Base-by-base conservation (phyloP, 2,888 invertebrate species). In the Helicoverpa assulta region DNA sequence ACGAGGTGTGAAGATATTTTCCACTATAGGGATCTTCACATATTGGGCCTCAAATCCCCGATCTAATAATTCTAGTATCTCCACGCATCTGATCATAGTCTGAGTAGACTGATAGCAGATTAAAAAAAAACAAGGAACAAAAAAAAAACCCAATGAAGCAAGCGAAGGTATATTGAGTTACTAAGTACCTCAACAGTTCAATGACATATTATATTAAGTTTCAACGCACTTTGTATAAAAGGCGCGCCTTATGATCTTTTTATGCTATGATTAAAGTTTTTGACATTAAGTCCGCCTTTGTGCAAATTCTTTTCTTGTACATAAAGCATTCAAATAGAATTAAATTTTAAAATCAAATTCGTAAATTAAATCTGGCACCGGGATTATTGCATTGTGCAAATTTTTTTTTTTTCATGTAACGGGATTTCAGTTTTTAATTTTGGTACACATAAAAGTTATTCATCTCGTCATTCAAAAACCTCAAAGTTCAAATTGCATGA, bases 191-290 rank as follows among this genome's bases (percentile, higher is more conserved):
- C 10, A 7, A 33, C 33, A 33, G 33, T 33, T 33, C 33, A 33
- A 10, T 33, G 33, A 33, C 33, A 33, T 33, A 8, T 33, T 37
- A 47, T 33, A 8, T 10, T 37, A 47, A 50, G 37, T 56, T 78
- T 62, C 63, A 61, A 47, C 52, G 51, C 50, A 55, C 71, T 59
- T 54, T 71, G 33, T 33, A 51, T 77, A 50, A n/a, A 78, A 43
- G 78, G 37, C 18, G 1, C 21, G 26, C 10, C 19, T 72, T 16
- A 37, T 37, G 37, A 47, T 55, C 73, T 72, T 47, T 78, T 10
- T 29, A 10, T 29, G 40, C 47, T 26, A 55, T 55, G 43, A 51
- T 47, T n/a, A 26, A 26, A 57, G 43, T 29, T 51, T 43, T 70
- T 19, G 26, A 10, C 47, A 47, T 47, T 47, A 47, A 47, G 47